These are phyloP conservation scores for Thaumatotibia leucotreta DNA, from an alignment of 1,140 invertebrate species.

Conservation along the genomic window DNA sequence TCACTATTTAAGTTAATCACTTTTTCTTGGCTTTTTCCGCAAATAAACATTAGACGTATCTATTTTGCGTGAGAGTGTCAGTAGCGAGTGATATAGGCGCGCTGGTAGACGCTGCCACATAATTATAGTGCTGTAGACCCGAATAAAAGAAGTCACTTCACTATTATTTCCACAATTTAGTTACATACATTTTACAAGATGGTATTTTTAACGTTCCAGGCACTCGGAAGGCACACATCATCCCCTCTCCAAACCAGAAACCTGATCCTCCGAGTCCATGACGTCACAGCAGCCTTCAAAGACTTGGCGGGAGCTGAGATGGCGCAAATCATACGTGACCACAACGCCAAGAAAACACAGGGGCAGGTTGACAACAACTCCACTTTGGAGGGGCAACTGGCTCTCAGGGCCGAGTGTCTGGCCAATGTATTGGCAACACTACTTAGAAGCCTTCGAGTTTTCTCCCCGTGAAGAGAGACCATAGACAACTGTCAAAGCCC, in stretches of 20 bases:
- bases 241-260: constrained; percentile 87
- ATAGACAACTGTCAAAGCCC: neutral
- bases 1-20: too few relatives aligned
- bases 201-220: constrained; percentile 66
- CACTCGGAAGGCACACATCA: constrained; percentile 84
- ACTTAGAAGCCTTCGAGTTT: constrained; percentile 87
- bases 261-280: constrained; percentile 86
- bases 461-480: constrained; percentile 78
- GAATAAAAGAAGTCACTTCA: too few relatives aligned
- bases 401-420: constrained; percentile 86
- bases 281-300: constrained; percentile 87
- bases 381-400: constrained; percentile 80
- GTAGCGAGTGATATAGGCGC: too few relatives aligned
- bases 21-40: too few relatives aligned
- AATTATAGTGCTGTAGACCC: too few relatives aligned
- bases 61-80: too few relatives aligned
- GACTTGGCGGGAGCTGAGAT: constrained; percentile 81
- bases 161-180: too few relatives aligned
- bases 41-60: too few relatives aligned
- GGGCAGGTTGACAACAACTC: constrained; percentile 51
- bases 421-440: constrained; percentile 88
- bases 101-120: too few relatives aligned
- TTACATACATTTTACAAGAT: too few relatives aligned
- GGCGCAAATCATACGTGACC: constrained; percentile 70
- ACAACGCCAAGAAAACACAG: constrained; percentile 58